Base-by-base conservation (phyloP, 2,888 invertebrate species). In the Philopedon plagiatum region DNA sequence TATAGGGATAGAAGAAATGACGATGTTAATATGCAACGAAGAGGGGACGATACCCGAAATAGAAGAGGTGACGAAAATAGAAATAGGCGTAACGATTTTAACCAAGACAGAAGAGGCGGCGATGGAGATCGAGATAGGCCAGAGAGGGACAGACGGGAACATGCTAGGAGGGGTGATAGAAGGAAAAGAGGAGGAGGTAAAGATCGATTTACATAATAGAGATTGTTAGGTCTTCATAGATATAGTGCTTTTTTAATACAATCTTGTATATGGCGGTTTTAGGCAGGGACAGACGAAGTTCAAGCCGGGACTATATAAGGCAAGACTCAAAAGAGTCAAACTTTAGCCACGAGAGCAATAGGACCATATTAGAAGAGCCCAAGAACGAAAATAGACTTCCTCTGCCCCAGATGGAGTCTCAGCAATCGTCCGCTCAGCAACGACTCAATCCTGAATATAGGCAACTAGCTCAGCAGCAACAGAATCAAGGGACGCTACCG, bases 251-350 rank as follows among this genome's bases (percentile, higher is more conserved):
- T 54, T 26, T 26, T n/a, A n/a, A n/a, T n/a, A n/a, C n/a, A n/a
- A n/a, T n/a, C n/a, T n/a, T n/a, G n/a, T n/a, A n/a, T n/a, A n/a
- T n/a, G n/a, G 51, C 26, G 8, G 23, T 18, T 56, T 39, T 37
- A 58, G 75, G 76, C 7, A 67, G 73, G 11, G 77, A 76, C 9
- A 77, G 23, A 54, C 74, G 76, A 37, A 78, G 76, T 58, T 72
- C 74, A 19, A 78, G 76, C 60, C 75, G 76, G 44, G 78, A 78
- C 19, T 71, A 58, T 21, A 34, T 26, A 13, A 63, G 64, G 2
- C 71, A 56, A 19, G 63, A 67, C 18, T 70, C 73, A n/a, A 69
- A 51, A 51, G 71, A 66, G 1, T 69, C 49, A 15, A 29, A 41
- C 9, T 46, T 62, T 34, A 62, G 65, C 49, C 51, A 41, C 13